Evolutionary conservation across 1,140 invertebrate genomes (phyloP), one percentile per base, ranked within the genome.

Genomic region (Brachionus rotundiformis): DNA sequence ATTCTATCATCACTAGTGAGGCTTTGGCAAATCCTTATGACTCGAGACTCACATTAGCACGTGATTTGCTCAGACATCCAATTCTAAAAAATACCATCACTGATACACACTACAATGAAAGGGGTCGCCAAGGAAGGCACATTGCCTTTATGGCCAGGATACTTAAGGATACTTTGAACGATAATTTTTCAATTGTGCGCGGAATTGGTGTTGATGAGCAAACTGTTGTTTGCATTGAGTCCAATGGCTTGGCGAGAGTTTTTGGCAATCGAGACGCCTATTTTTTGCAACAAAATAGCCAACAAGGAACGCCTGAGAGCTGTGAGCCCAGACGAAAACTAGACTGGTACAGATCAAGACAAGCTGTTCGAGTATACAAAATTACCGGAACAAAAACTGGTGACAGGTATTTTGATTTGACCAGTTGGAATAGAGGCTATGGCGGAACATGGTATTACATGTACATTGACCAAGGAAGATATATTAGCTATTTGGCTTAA

Each of bases 201-300:
- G 77, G 77, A 8, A 81, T 81, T 68, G 77, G 77, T 23, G 54
- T 81, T 29, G 77, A 81, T 68, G 77, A 81, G 33, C 10, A 61
- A 65, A 81, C 77, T 25, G 77, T 44, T n/a, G 39, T 81, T 36
- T 81, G 77, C n/a, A 36, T 81, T 41, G 77, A 81, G 29, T 81
- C 77, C 10, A 47, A 39, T 81, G 77, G 77, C 25, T 36, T 27
- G 10, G 54, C 49, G 13, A 25, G 27, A 41, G 77, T 81, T n/a
- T 81, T 41, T 47, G 77, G 77, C n/a, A 36, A 29, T 27, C n/a
- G 63, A 29, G 29, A 19, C 31, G 77, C 54, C 16, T 68, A 39
- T 31, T 81, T 81, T 31, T 19, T 81, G 6, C 25, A 63, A 4
- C 77, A 81, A 63, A 39, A 39, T 63, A 16, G 16, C 13, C 59